Base-by-base conservation (phyloP, 1,140 invertebrate genomes). In the Chrysoperla carnea region DNA sequence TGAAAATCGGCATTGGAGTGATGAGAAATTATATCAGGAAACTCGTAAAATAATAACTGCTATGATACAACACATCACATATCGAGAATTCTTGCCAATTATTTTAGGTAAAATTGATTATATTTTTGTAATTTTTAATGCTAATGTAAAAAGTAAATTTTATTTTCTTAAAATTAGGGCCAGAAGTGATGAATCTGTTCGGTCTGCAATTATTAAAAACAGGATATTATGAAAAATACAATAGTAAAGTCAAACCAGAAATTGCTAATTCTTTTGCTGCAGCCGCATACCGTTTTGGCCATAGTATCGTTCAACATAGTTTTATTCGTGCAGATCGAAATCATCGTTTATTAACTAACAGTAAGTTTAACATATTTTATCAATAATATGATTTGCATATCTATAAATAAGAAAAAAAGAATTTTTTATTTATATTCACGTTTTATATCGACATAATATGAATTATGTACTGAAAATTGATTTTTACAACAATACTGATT, bases 231-330 rank as follows among this genome's bases (percentile, higher is more conserved):
- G 60, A 69, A 1, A 69, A 68, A 3, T 98, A 98, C 55, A 77
- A 88, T 59, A 60, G 74, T 0, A 74, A 73, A 42, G 75, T 88
- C 13, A 86, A 95, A 64, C 79, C 94, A 0, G 76, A 76, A 11
- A 76, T 95, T 9, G 76, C 84, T 11, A 98, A 96, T 60, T 81
- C 84, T 38, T 98, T 99, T 64, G 81, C 89, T 1, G 77, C 88
- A 0, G 93, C 92, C 2, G 95, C 89, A n/a, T 93, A 86, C 61
- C 72, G 89, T 13, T 96, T 97, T 61, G 94, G 94, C 0, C 94
- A 97, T 59, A 91, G 88, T 17, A 57, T 98, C 14, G 82, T 98
- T 1, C 84, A 92, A 50, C 79, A 79, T 0, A 76, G 72, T 17
- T 79, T 78, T 50, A 57, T 77, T 12, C 62, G 80, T 41, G 77